Conservation (phyloP, 2,797 vertebrate species). For the Dromococcyx pavoninus region DNA sequence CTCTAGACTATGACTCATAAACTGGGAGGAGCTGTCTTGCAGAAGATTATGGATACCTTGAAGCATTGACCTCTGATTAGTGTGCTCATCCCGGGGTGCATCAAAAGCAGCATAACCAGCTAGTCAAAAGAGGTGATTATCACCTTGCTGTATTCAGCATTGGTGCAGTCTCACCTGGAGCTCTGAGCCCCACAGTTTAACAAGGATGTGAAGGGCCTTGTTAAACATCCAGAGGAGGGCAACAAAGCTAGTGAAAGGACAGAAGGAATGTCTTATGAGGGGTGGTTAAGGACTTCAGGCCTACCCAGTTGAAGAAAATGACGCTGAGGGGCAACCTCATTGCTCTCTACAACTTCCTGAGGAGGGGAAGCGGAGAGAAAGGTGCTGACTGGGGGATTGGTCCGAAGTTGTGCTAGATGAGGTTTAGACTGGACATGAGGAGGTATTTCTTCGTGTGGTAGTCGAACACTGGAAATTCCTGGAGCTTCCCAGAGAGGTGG, state of each 20-base stretch:
- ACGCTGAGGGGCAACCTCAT: neutral
- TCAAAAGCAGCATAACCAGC: neutral
- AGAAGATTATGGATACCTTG: neutral
- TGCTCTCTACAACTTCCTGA: neutral
- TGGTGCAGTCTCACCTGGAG: neutral
- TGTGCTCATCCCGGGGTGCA: too few relatives aligned
- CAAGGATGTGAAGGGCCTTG: neutral
- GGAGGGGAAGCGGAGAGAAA: neutral
- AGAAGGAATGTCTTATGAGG: neutral
- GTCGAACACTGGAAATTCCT: neutral
- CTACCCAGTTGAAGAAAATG: neutral
- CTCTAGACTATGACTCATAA: neutral
- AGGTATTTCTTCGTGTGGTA: neutral
- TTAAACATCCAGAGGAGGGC: neutral
- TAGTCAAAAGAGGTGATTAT: neutral
- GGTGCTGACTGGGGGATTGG: neutral
- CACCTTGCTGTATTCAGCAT: accelerated
- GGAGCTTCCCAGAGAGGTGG: neutral
- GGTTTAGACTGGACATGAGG: neutral
- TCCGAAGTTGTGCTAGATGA: neutral
- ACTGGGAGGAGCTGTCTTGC: neutral
- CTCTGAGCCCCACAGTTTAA: neutral
- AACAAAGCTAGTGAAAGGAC: neutral
- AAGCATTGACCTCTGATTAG: neutral
- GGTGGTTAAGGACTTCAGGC: accelerated